Evolutionary conservation across 2,797 vertebrate genomes (phyloP).

Genomic region (Notoglanidium macrostoma): DNA sequence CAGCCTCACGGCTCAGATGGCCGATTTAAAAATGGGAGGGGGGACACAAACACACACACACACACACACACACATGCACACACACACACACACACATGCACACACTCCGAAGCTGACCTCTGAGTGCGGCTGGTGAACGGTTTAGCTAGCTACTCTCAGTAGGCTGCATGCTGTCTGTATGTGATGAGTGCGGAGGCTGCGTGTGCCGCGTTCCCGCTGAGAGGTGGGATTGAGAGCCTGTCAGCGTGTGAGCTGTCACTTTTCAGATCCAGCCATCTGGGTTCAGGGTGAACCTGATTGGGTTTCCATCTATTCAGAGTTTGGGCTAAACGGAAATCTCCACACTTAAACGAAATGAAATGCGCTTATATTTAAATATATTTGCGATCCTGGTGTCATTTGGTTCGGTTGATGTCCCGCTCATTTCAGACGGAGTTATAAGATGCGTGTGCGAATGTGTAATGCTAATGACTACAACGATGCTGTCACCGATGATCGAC

Average conservation of each 20-base stretch:
- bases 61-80: too few relatives aligned
- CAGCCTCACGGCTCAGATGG: conserved; percentile 51
- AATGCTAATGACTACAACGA: neutral
- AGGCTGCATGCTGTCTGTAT: neutral
- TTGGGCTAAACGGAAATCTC: neutral
- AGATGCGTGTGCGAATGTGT: too few relatives aligned
- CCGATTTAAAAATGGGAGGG: conserved; percentile 48
- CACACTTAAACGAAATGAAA: neutral
- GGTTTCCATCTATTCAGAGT: neutral
- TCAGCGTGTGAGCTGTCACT: conserved; percentile 18
- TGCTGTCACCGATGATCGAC: neutral
- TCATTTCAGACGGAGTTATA: neutral
- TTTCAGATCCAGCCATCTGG: conserved; percentile 38
- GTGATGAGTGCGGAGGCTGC: conserved; percentile 26
- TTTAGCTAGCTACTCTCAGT: conserved; percentile 15
- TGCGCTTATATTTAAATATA: neutral
- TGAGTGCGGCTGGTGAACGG: conserved; percentile 38
- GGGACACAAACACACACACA: conserved; percentile 12
- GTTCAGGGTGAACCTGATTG: conserved; percentile 10
- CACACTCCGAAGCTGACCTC: conserved; percentile 37
- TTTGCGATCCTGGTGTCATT: neutral
- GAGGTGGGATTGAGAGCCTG: conserved; percentile 17
- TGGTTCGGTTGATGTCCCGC: neutral
- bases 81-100: conserved; percentile 1
- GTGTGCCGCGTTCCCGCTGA: conserved; percentile 27